These are phyloP conservation scores for Xenopus laevis DNA, from an alignment of 2,113 vertebrate species.

Conservation along the genomic window DNA sequence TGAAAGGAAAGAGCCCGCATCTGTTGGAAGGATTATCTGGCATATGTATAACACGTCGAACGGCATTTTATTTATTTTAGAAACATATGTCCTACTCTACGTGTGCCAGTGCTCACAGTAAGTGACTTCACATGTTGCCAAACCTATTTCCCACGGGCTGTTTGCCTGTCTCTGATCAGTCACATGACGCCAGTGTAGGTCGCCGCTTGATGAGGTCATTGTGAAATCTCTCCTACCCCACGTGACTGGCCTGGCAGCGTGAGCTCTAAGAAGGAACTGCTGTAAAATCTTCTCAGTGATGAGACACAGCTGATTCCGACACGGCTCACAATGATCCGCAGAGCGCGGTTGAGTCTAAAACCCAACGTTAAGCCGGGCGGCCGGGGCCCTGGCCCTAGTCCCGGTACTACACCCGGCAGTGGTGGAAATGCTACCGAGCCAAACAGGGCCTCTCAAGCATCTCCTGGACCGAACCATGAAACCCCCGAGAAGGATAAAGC, in stretches of 20 bases:
- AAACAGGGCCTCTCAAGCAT: neutral
- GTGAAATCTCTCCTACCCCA: conserved; percentile 1
- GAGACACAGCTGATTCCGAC: neutral
- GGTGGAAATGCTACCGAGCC: neutral
- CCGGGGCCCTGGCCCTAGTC: conserved; percentile 39
- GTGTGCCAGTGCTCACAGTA: too few species aligned
- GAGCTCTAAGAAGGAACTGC: neutral
- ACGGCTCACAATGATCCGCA: conserved; percentile 74
- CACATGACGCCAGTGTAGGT: neutral
- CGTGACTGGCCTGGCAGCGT: neutral
- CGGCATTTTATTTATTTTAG: too few species aligned
- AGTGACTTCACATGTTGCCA: too few species aligned
- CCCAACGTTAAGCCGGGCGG: conserved; percentile 75
- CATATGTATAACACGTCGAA: too few species aligned
- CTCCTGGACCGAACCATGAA: neutral
- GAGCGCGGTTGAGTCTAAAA: conserved; percentile 81
- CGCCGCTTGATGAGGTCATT: conserved; percentile 5
- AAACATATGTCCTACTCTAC: too few species aligned
- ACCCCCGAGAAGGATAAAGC: neutral
- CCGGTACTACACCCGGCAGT: neutral
- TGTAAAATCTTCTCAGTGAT: neutral
- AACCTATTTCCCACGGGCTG: too few species aligned
- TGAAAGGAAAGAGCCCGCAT: too few species aligned
- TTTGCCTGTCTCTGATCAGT: too few species aligned
- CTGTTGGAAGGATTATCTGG: too few species aligned